Base-by-base conservation (phyloP, 2,888 invertebrate species). In the Mesoligia furuncula region DNA sequence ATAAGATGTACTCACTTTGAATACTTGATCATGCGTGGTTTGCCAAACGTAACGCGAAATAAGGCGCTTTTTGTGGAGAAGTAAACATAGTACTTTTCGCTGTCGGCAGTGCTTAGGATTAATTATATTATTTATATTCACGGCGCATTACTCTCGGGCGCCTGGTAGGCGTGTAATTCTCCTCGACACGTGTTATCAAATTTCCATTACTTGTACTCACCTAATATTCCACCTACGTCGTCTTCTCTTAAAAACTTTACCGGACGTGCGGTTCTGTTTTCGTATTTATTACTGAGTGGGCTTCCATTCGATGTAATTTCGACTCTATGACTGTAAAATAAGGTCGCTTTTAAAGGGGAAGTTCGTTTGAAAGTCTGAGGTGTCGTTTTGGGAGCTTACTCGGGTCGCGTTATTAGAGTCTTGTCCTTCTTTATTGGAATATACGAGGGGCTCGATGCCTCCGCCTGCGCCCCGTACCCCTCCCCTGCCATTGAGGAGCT, bases 341-440 rank as follows among this genome's bases (percentile, higher is more conserved):
- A 84, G 90, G 92, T 90, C 67, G 85, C 45, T 89, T 93, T 92
- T 92, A 48, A 82, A 68, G 42, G 73, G 85, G 64, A 70, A 79
- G 77, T 85, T 74, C 48, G 54, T 66, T 80, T 66, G 77, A 90
- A 91, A 91, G 92, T 93, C 92, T 91, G 92, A 94, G 95, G 94
- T 94, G 95, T 94, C 94, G 94, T 94, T 93, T 93, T 91, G 93
- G 94, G 93, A 93, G 94, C 94, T 95, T 94, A 94, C 92, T 93
- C 83, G 93, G 94, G 94, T 92, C 93, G 91, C 91, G 94, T 94
- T 95, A 95, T 95, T 95, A 94, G 93, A 93, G 94, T 89, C 93
- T 93, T 95, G 95, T 95, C 94, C 92, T 94, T 94, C 94, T 94
- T 94, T 95, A 95, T 95, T 95, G 94, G 94, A 94, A 94, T 94